Evolutionary conservation across 2,888 invertebrate genomes (phyloP).

Genomic region (Apamea anceps): DNA sequence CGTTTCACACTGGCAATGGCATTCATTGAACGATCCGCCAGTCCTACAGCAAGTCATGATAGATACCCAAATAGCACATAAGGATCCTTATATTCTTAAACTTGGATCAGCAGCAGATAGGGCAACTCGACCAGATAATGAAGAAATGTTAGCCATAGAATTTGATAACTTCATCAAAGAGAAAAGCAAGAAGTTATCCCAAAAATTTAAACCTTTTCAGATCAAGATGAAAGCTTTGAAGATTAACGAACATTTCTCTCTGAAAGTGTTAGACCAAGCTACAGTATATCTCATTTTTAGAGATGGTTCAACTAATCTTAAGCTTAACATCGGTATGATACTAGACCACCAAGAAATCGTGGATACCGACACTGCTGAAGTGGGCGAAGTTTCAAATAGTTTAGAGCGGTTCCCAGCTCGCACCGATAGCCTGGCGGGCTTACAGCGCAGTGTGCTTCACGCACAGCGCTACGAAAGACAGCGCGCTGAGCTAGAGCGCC

Average conservation of each 20-base stretch:
- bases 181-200: slow-evolving; percentile 81
- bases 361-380: slow-evolving; percentile 82
- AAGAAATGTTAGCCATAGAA: slow-evolving; percentile 86
- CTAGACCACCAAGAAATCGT: slow-evolving; percentile 88
- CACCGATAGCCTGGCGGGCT: slow-evolving; percentile 80
- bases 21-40: slow-evolving; percentile 86
- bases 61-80: slow-evolving; percentile 82
- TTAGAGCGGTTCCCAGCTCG: slow-evolving; percentile 76
- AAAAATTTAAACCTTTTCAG: slow-evolving; percentile 84
- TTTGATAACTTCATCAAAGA: slow-evolving; percentile 86
- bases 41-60: slow-evolving; percentile 87
- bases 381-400: slow-evolving; percentile 76
- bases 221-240: slow-evolving; percentile 87
- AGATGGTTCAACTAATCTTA: slow-evolving; percentile 82
- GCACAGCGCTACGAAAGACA: slow-evolving; percentile 77
- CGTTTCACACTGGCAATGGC: slow-evolving; percentile 87
- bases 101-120: slow-evolving; percentile 70
- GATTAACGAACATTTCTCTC: slow-evolving; percentile 85
- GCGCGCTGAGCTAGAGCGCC: slow-evolving; percentile 75
- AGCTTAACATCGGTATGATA: slow-evolving; percentile 87
- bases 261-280: slow-evolving; percentile 84
- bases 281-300: slow-evolving; percentile 82
- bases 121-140: slow-evolving; percentile 75
- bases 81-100: slow-evolving; percentile 81
- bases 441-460: slow-evolving; percentile 78